Evolutionary conservation across 2,888 invertebrate species (phyloP).

Genomic region (Andrena hattorfiana): DNA sequence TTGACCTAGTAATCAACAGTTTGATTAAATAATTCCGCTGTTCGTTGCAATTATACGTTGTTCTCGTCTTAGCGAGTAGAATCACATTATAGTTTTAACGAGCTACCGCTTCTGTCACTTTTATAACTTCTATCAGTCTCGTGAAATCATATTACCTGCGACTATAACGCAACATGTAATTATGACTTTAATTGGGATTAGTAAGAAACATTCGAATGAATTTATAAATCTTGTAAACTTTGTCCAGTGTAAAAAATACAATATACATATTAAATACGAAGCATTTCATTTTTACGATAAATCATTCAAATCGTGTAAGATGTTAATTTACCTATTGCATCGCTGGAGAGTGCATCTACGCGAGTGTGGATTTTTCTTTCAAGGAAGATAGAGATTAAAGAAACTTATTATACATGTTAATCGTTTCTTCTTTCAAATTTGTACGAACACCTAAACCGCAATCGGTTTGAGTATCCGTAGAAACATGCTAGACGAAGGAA

Average conservation of each 20-base stretch:
- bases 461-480: constrained; percentile 14
- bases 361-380: not conserved
- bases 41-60: constrained; percentile 21
- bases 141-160: constrained; percentile 9
- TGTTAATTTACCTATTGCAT: constrained; percentile 29
- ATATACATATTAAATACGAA: constrained; percentile 33
- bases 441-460: constrained; percentile 10
- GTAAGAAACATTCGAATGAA: constrained; percentile 19
- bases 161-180: constrained; percentile 8
- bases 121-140: constrained; percentile 28
- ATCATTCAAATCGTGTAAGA: constrained; percentile 16
- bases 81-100: constrained; percentile 31
- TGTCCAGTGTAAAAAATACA: constrained; percentile 41
- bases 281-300: constrained; percentile 44
- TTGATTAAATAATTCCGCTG: constrained; percentile 26
- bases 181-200: constrained; percentile 25
- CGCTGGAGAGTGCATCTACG: constrained; percentile 6
- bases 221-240: constrained; percentile 41
- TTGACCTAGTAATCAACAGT: constrained; percentile 26
- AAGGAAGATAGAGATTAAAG: not conserved
- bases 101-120: constrained; percentile 21
- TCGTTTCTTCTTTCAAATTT: constrained; percentile 22
- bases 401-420: constrained; percentile 19
- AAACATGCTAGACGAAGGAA: constrained; percentile 34
- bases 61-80: constrained; percentile 15